Evolutionary conservation across 64 coral and sea anemone species (phyloP), one percentile per base, ranked within the genome.

Genomic region (Acropora yongei): DNA sequence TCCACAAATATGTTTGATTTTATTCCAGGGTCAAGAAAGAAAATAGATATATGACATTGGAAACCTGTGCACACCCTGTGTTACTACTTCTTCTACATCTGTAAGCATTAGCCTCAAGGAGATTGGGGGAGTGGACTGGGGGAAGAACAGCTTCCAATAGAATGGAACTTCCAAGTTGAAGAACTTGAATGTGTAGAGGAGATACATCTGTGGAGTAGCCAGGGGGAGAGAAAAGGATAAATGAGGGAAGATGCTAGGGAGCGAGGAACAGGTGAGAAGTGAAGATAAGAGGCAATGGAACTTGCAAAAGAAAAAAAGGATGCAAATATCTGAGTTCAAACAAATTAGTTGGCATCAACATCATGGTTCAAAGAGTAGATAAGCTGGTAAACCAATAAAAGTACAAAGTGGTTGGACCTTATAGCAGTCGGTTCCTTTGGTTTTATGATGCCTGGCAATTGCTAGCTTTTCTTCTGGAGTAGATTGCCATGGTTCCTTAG

Each of bases 361-460:
- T 18, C 12, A 2, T 14, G 12, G 10, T 67, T 67, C 17, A 67
- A 13, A 14, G 3, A 67, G 63, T 11, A 67, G 10, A 7, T 5
- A 55, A 55, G 5, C 5, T 5, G 51, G 51, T 55, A 7, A 55
- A 10, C 51, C 10, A 55, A 0, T 9, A 1, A 67, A 67, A 18
- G 63, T 67, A 14, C 17, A 18, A 67, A 67, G 3, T 14, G 12
- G 3, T 9, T 9, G 8, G 9, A 84, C 80, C 80, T 84, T 84
- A 46, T 68, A 84, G 60, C 80, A 84, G 40, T 84, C 80, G 44
- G 80, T 84, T 68, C 80, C 80, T 68, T 84, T 84, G 43, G 58
- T 43, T 84, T 84, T 84, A n/a, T 84, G 80, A 4, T 84, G 80
- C 45, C 16, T 66, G 12, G 80, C 80, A 9, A 84, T n/a, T 16